Evolutionary conservation across 2,797 vertebrate species (phyloP).

Genomic region (Cichlasoma orientale): DNA sequence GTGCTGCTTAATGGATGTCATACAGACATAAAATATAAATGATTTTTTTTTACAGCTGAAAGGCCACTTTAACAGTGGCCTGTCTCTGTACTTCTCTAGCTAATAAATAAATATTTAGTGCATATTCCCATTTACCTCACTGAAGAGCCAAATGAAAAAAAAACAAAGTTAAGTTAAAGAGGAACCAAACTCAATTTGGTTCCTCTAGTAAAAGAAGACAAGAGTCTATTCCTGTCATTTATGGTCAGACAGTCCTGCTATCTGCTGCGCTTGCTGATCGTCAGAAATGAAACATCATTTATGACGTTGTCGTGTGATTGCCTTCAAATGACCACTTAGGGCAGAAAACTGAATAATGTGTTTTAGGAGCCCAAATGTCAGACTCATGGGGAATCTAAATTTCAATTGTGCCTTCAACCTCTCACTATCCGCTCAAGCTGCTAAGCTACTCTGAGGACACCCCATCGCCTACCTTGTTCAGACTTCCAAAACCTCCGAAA

Average conservation of each 20-base stretch:
- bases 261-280: slow-evolving; percentile 70
- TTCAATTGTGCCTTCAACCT: background rate
- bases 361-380: slow-evolving; percentile 4
- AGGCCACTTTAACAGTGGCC: slow-evolving; percentile 79
- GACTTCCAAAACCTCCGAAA: slow-evolving; percentile 39
- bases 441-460: slow-evolving; percentile 15
- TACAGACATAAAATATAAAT: slow-evolving; percentile 77
- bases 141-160: slow-evolving; percentile 79
- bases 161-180: slow-evolving; percentile 79
- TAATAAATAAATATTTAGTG: slow-evolving; percentile 90
- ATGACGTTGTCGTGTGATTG: slow-evolving; percentile 39
- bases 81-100: slow-evolving; percentile 71
- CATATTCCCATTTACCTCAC: slow-evolving; percentile 82
- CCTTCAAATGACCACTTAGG: slow-evolving; percentile 20
- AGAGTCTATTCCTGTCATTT: slow-evolving; percentile 60
- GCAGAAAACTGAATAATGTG: slow-evolving; percentile 10
- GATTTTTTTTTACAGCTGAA: slow-evolving; percentile 67
- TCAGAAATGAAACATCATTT: slow-evolving; percentile 47
- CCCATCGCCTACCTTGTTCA: slow-evolving; percentile 29
- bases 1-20: slow-evolving; percentile 73
- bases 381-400: slow-evolving; percentile 2
- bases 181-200: slow-evolving; percentile 83
- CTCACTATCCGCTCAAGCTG: background rate
- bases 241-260: slow-evolving; percentile 85
- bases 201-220: slow-evolving; percentile 70